Evolutionary conservation across 2,113 vertebrate genomes (phyloP).

Genomic region (Prolemur simus): DNA sequence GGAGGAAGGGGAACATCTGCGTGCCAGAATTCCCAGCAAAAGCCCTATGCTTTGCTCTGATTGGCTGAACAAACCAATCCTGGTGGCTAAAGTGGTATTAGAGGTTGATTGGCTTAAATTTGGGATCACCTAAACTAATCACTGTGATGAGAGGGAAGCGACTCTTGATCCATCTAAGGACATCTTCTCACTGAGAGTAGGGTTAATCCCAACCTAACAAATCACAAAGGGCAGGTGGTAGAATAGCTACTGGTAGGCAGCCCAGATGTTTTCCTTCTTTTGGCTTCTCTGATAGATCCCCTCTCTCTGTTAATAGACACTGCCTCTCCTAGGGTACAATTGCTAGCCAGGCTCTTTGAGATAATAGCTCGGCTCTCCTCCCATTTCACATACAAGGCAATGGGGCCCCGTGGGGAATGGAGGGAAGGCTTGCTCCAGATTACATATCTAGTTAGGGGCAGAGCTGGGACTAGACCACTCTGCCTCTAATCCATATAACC

Average conservation of each 20-base stretch:
- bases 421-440: neutral
- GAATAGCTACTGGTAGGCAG: neutral
- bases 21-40: neutral
- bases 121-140: neutral
- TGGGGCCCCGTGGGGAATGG: too few relatives aligned
- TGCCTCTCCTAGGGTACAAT: neutral
- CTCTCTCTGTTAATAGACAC: neutral
- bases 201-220: neutral
- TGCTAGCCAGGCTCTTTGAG: neutral
- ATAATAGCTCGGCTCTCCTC: neutral
- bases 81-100: neutral
- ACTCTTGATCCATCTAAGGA: neutral
- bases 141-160: neutral
- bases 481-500: neutral
- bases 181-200: neutral
- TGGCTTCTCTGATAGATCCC: neutral
- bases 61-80: neutral
- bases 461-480: neutral
- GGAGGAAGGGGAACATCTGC: neutral
- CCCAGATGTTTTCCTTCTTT: neutral
- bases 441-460: neutral
- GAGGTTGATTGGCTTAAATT: neutral
- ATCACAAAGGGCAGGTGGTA: neutral
- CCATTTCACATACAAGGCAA: neutral
- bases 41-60: neutral